These are phyloP conservation scores for Aramus guarauna DNA, from an alignment of 2,113 vertebrate species.

Conservation along the genomic window DNA sequence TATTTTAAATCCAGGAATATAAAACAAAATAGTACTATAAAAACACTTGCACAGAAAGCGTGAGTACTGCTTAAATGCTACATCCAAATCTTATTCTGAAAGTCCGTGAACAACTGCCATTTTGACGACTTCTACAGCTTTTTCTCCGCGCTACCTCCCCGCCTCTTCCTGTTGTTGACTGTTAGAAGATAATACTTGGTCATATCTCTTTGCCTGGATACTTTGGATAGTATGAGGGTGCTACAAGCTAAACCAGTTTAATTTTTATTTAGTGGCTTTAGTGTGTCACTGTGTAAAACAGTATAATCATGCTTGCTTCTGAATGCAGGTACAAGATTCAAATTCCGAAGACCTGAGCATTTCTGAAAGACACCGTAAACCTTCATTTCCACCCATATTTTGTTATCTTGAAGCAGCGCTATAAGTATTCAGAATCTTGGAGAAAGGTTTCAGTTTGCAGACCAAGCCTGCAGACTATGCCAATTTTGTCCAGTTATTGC, in stretches of 20 bases:
- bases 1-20: background rate
- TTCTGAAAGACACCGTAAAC: background rate
- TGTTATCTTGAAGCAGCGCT: background rate
- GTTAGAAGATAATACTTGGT: background rate
- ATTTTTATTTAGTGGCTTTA: background rate
- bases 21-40: background rate
- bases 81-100: background rate
- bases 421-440: background rate
- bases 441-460: background rate
- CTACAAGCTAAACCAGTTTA: background rate
- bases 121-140: background rate
- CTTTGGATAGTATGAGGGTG: rapidly evolving
- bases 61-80: background rate
- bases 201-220: background rate
- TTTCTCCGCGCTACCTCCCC: background rate
- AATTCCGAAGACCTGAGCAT: background rate
- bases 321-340: background rate
- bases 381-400: background rate
- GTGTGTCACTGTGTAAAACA: background rate
- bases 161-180: background rate
- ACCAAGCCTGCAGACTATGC: background rate
- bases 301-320: background rate
- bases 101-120: background rate
- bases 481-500: background rate
- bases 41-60: background rate